Conservation (phyloP, 2,888 invertebrate genomes). For the Xylocampa areola region DNA sequence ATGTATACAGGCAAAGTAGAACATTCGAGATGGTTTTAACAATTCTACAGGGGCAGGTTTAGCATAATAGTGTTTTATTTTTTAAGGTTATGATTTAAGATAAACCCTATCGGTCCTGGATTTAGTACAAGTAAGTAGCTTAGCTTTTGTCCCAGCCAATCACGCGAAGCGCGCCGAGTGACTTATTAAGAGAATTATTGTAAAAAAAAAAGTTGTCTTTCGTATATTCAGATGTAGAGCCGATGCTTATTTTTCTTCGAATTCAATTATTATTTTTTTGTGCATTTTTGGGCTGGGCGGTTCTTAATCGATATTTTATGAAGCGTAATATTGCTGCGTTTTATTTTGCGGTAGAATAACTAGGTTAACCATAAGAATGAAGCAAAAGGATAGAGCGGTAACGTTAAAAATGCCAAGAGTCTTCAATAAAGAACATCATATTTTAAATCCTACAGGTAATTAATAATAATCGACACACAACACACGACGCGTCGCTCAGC, state of each 20-base stretch:
- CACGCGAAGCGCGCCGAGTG: not conserved
- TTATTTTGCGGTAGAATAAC: no score
- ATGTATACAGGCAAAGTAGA: conserved; percentile 38
- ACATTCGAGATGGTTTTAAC: conserved; percentile 37
- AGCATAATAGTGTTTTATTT: conserved; percentile 35
- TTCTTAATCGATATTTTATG: no score
- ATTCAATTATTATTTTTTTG: no score
- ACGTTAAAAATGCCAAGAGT: no score
- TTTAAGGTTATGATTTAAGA: conserved; percentile 8
- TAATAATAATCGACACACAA: no score
- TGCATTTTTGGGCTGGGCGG: no score
- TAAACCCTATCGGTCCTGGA: conserved; percentile 26
- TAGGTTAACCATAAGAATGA: no score
- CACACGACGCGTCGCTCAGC: conserved; percentile 2
- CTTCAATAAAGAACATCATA: no score
- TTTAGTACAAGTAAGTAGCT: conserved; percentile 18
- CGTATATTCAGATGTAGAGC: conserved; percentile 25
- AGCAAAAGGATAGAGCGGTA: no score
- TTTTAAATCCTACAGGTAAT: no score
- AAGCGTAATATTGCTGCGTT: no score
- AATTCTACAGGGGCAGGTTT: conserved; percentile 46
- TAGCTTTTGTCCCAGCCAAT: conserved; percentile 21
- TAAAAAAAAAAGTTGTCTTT: conserved; percentile 7
- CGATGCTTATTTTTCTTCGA: no score
- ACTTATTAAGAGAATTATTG: not conserved